Conservation (phyloP, 2,888 invertebrate genomes). For the Sinohyriopsis cumingii region DNA sequence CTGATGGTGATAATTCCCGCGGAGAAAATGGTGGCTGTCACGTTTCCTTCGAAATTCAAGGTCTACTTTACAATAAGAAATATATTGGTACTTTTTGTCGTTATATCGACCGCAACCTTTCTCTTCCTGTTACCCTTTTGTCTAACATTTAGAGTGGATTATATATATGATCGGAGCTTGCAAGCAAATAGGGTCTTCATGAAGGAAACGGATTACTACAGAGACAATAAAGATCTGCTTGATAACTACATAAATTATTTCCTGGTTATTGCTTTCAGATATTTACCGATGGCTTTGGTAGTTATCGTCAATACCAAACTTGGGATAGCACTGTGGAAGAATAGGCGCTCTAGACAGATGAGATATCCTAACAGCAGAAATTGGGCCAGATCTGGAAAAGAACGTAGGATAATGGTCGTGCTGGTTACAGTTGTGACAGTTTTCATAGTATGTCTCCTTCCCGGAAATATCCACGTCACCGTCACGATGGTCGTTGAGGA, state of each 20-base stretch:
- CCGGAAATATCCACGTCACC: constrained; percentile 27
- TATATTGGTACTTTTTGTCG: constrained; percentile 24
- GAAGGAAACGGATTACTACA: constrained; percentile 25
- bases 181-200: constrained; percentile 17
- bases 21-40: constrained; percentile 38
- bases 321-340: constrained; percentile 15
- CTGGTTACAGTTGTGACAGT: constrained; percentile 29
- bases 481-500: constrained; percentile 14
- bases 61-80: constrained; percentile 22
- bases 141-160: constrained; percentile 29
- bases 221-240: constrained; percentile 23
- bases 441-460: constrained; percentile 31
- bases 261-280: constrained; percentile 28
- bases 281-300: constrained; percentile 33
- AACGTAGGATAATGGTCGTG: constrained; percentile 29
- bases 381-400: constrained; percentile 15
- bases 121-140: constrained; percentile 8
- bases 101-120: constrained; percentile 27
- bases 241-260: constrained; percentile 35
- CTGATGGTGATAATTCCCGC: constrained; percentile 33
- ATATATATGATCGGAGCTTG: constrained; percentile 12
- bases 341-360: constrained; percentile 19
- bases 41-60: constrained; percentile 35
- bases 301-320: constrained; percentile 28
- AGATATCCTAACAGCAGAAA: neutral